Conservation (phyloP, 2,797 vertebrate genomes). For the Pipistrellus pygmaeus region DNA sequence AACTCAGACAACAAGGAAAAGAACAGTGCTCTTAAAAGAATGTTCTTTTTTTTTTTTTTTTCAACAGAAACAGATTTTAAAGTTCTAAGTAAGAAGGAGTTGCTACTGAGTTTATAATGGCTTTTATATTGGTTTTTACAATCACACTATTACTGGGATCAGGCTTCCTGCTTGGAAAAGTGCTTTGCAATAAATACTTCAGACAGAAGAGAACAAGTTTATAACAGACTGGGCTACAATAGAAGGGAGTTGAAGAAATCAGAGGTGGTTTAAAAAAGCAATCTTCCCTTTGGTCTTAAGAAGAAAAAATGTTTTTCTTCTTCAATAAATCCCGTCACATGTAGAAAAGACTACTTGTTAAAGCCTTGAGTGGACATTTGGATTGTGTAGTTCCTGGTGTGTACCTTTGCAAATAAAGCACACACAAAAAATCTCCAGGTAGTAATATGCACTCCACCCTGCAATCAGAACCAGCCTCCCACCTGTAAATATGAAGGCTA, state of each 20-base stretch:
- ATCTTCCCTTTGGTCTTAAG: conserved; percentile 52
- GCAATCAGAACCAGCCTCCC: conserved; percentile 47
- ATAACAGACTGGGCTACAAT: conserved; percentile 22
- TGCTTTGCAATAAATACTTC: conserved; percentile 55
- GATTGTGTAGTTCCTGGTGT: not conserved
- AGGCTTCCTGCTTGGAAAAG: conserved; percentile 58
- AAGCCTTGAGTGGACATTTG: conserved; percentile 54
- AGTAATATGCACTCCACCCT: conserved; percentile 37
- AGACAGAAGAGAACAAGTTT: conserved; percentile 49
- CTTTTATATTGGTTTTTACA: conserved; percentile 67
- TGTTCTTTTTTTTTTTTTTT: not conserved
- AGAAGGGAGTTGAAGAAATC: conserved; percentile 67
- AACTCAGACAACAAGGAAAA: conserved; percentile 50
- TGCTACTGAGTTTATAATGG: conserved; percentile 64
- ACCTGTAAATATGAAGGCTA: conserved; percentile 50
- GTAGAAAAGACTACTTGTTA: conserved; percentile 48
- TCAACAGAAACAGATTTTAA: conserved; percentile 51
- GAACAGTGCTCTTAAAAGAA: conserved; percentile 50
- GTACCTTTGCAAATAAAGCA: conserved; percentile 44
- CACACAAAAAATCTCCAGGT: conserved; percentile 21
- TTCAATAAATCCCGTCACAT: conserved; percentile 46
- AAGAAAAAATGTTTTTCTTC: conserved; percentile 12
- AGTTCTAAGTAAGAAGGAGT: conserved; percentile 63
- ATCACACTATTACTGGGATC: not conserved
- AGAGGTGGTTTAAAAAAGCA: conserved; percentile 66